A percentile compares a stretch with the other conserved stretches of the same genome.
phyloP scores from a whole-genome alignment of 2,888 invertebrate species.

The Acleris emargana region DNA sequence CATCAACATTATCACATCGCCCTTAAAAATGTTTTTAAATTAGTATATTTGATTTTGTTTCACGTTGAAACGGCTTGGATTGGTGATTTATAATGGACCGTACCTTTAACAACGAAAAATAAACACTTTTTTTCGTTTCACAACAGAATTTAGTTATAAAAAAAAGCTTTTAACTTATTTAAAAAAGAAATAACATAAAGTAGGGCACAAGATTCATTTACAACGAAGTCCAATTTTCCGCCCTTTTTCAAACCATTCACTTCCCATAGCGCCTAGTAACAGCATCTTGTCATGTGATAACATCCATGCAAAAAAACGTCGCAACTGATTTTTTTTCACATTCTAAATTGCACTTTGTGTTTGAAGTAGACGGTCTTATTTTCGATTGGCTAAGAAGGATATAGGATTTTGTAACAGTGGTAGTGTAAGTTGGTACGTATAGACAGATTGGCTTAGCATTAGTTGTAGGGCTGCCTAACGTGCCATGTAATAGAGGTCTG shows the following conservation, averaged over 20 bases:
- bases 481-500: slow-evolving; percentile 44
- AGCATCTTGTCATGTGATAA: slow-evolving; percentile 13
- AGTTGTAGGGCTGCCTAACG: slow-evolving; percentile 39
- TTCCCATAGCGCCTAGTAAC: slow-evolving; percentile 16
- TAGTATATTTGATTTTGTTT: too few species aligned
- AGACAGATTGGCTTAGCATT: slow-evolving; percentile 26
- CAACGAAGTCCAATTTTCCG: slow-evolving; percentile 22
- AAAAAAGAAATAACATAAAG: too few species aligned
- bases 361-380: background rate
- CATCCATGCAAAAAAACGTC: background rate
- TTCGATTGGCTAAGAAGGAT: background rate
- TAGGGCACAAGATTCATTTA: too few species aligned
- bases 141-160: too few species aligned
- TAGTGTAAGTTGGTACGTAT: slow-evolving; percentile 13
- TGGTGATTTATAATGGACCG: too few species aligned
- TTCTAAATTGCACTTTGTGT: background rate
- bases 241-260: slow-evolving; percentile 18
- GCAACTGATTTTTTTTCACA: background rate
- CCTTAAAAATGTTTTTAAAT: too few species aligned
- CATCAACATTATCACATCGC: too few species aligned
- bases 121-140: too few species aligned
- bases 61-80: too few species aligned
- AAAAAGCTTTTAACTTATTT: too few species aligned
- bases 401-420: background rate
- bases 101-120: too few species aligned